These are phyloP conservation scores for Hoplodrina blanda DNA, from an alignment of 2,888 invertebrate genomes.

Conservation along the genomic window DNA sequence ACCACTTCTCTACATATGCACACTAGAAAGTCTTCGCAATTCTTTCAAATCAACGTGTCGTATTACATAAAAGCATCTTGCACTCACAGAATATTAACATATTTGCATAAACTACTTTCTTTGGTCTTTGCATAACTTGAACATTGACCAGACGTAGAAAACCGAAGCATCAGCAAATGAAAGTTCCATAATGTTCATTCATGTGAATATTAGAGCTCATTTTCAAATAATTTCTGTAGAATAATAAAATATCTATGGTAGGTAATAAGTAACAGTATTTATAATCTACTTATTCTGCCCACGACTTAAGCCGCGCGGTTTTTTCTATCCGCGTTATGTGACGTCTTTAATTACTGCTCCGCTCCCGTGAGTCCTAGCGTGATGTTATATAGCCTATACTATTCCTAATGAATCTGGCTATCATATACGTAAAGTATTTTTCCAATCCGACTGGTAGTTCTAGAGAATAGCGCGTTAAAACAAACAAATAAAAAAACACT, in stretches of 20 bases:
- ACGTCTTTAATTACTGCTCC: too few relatives aligned
- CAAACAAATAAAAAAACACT: too few relatives aligned
- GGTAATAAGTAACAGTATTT: background rate
- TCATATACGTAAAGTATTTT: too few relatives aligned
- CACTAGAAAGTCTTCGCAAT: slow-evolving; percentile 55
- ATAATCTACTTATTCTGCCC: background rate
- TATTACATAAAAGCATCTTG: slow-evolving; percentile 60
- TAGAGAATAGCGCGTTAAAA: too few relatives aligned
- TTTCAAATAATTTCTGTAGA: slow-evolving; percentile 8
- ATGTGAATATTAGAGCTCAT: slow-evolving; percentile 15
- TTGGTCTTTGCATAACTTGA: slow-evolving; percentile 65
- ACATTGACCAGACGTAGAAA: slow-evolving; percentile 41
- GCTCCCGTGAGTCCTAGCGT: too few relatives aligned
- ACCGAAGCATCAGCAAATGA: slow-evolving; percentile 53
- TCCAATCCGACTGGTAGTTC: too few relatives aligned
- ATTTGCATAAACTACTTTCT: slow-evolving; percentile 71
- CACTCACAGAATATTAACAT: slow-evolving; percentile 50
- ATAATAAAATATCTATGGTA: background rate
- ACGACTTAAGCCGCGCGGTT: too few relatives aligned
- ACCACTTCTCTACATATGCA: background rate
- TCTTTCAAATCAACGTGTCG: slow-evolving; percentile 34
- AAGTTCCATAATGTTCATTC: slow-evolving; percentile 51
- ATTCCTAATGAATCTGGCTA: too few relatives aligned
- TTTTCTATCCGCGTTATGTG: too few relatives aligned
- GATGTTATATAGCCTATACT: too few relatives aligned